Percentiles rank a stretch among this genome's conserved stretches.
phyloP scores from a whole-genome alignment of 2,888 invertebrate genomes.

The Drosophila neonasuta region DNA sequence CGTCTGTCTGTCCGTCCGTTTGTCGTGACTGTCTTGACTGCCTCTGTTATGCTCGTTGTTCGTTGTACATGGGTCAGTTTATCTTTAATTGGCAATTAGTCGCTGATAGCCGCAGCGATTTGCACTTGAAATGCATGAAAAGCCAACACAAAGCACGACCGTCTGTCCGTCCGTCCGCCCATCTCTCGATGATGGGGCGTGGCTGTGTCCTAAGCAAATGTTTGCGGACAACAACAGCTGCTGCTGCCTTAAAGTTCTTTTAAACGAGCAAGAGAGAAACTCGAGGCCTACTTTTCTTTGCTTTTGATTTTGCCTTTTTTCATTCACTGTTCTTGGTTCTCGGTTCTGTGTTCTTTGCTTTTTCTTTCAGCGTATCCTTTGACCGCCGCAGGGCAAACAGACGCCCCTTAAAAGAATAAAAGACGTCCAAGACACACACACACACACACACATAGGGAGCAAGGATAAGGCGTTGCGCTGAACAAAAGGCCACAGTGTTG shows the following conservation, averaged over 20 bases:
- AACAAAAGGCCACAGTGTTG: slow-evolving; percentile 51
- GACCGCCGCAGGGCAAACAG: slow-evolving; percentile 72
- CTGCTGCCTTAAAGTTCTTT: slow-evolving; percentile 43
- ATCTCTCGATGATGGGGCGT: not conserved
- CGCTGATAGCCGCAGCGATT: slow-evolving; percentile 74
- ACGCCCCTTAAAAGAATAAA: slow-evolving; percentile 53
- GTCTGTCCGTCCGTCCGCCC: not conserved
- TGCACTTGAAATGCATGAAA: slow-evolving; percentile 71
- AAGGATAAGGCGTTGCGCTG: slow-evolving; percentile 63
- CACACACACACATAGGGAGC: slow-evolving; percentile 28
- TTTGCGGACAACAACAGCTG: slow-evolving; percentile 50
- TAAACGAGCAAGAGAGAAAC: slow-evolving; percentile 9
- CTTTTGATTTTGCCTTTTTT: slow-evolving; percentile 10
- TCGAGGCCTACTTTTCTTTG: slow-evolving; percentile 29
- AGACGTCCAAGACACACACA: slow-evolving; percentile 32
- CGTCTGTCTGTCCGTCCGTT: not conserved
- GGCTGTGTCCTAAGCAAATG: slow-evolving; percentile 65
- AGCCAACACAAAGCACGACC: slow-evolving; percentile 34
- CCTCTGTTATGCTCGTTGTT: slow-evolving; percentile 7
- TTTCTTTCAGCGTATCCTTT: slow-evolving; percentile 58
- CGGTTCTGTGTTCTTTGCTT: not conserved
- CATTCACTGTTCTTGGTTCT: not conserved
- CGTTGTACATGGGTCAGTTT: slow-evolving; percentile 51
- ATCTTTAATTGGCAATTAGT: slow-evolving; percentile 73
- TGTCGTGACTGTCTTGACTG: slow-evolving; percentile 8